Conservation (phyloP, 2,888 invertebrate species). For the Ectropis crepuscularia region DNA sequence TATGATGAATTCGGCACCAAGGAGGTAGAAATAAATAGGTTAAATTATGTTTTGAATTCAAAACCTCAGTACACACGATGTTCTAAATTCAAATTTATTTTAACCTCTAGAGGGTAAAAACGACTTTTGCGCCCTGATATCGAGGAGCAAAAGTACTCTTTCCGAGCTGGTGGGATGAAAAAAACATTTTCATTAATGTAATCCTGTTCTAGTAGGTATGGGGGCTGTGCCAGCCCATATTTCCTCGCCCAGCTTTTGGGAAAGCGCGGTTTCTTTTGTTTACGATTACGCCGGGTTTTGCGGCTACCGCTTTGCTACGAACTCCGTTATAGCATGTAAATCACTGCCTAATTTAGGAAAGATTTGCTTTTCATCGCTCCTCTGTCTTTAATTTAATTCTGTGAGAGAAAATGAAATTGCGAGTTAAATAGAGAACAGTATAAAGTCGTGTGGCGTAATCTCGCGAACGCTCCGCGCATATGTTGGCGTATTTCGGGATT, state of each 20-base stretch:
- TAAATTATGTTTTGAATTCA: no score
- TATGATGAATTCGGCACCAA: no score
- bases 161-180: no score
- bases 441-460: conserved; percentile 25
- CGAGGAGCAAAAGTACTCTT: no score
- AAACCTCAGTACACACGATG: no score
- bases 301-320: conserved; percentile 7
- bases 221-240: conserved; percentile 11
- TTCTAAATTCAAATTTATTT: no score
- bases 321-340: conserved; percentile 3
- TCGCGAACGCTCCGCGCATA: conserved; percentile 26
- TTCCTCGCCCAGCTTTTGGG: conserved; percentile 13
- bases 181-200: conserved; percentile 19
- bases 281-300: conserved; percentile 1
- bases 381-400: conserved; percentile 15
- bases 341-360: background rate
- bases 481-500: conserved; percentile 43
- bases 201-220: conserved; percentile 8
- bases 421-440: conserved; percentile 20
- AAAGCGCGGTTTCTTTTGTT: conserved; percentile 17
- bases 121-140: no score
- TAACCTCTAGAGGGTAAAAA: no score
- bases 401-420: conserved; percentile 19
- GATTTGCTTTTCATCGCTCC: conserved; percentile 1
- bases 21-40: no score